Evolutionary conservation across 53 echinoderm and acorn worm species (phyloP), one percentile per base, ranked within the genome.

Genomic region (Astropecten irregularis): DNA sequence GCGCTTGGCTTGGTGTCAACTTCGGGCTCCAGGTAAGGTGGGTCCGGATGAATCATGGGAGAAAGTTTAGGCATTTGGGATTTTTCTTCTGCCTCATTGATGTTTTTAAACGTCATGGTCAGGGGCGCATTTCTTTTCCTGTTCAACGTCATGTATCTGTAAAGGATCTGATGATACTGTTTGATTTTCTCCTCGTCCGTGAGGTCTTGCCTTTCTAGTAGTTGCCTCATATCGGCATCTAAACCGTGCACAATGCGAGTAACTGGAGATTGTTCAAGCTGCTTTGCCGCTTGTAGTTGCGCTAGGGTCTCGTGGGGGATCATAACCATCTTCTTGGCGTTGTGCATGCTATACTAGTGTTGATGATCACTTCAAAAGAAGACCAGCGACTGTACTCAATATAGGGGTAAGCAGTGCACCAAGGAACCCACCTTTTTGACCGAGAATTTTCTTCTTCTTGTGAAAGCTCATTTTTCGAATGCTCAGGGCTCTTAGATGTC

Each of bases 391-490:
- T 0, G 84, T 62, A 8, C 71, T 58, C 39, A 84, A 47, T 8
- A 83, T 29, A 2, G 83, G 70, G 11, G 39, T 83, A 10, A 84
- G 65, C 32, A 93, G 37, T 3, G 84, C 71, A n/a, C 77, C 34
- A 8, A 91, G 49, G 19, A 94, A 93, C 2, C 90, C 88, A 21
- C 88, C n/a, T n/a, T n/a, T n/a, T n/a, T n/a, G n/a, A n/a, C n/a
- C n/a, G n/a, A n/a, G n/a, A n/a, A n/a, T n/a, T n/a, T n/a, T n/a
- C n/a, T n/a, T n/a, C n/a, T n/a, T n/a, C n/a, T n/a, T n/a, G n/a
- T n/a, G n/a, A n/a, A n/a, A n/a, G n/a, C n/a, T n/a, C n/a, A n/a
- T n/a, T n/a, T n/a, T n/a, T n/a, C n/a, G n/a, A n/a, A n/a, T n/a
- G n/a, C n/a, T n/a, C 1, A 95, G 87, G 27, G 39, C 38, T 62